Percentiles rank a stretch among this genome's conserved stretches.
These are phyloP conservation scores for Lacanobia wlatinum DNA, from an alignment of 2,888 invertebrate genomes.

Conservation along the genomic window DNA sequence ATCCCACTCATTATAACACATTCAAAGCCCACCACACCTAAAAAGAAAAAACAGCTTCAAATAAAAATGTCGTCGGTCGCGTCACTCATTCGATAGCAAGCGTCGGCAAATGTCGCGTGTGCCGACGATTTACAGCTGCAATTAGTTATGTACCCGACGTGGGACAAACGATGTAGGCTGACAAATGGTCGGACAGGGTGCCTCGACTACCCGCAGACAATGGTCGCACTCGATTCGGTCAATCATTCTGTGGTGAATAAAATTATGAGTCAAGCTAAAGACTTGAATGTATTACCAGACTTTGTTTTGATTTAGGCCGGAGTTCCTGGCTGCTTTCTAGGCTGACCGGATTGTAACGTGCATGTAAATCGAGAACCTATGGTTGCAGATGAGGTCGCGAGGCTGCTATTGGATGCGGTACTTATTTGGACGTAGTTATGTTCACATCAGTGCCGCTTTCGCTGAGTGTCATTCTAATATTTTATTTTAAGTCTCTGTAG, in stretches of 20 bases:
- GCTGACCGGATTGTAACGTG: not conserved
- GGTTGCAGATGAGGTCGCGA: not conserved
- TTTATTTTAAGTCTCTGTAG: not conserved
- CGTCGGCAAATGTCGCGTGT: slow-evolving; percentile 65
- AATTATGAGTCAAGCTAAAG: slow-evolving; percentile 61
- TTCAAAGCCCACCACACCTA: slow-evolving; percentile 38
- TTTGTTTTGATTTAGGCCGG: slow-evolving; percentile 43
- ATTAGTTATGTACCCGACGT: slow-evolving; percentile 72
- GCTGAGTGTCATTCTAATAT: not conserved
- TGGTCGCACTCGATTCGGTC: slow-evolving; percentile 67
- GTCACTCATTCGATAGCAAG: slow-evolving; percentile 67
- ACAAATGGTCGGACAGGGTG: slow-evolving; percentile 71
- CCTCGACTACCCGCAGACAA: slow-evolving; percentile 69
- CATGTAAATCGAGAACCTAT: slow-evolving; percentile 7
- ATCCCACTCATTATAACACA: slow-evolving; percentile 59
- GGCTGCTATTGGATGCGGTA: not conserved
- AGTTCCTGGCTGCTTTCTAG: slow-evolving; percentile 25
- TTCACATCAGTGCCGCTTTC: not conserved
- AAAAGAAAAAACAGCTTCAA: slow-evolving; percentile 39
- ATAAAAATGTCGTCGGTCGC: slow-evolving; percentile 60
- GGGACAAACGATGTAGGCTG: slow-evolving; percentile 71
- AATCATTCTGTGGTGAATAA: slow-evolving; percentile 67
- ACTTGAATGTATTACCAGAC: slow-evolving; percentile 46
- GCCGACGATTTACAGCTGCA: slow-evolving; percentile 72
- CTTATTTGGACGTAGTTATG: not conserved